Evolutionary conservation across 2,797 vertebrate species (phyloP).

Genomic region (Pampus argenteus): DNA sequence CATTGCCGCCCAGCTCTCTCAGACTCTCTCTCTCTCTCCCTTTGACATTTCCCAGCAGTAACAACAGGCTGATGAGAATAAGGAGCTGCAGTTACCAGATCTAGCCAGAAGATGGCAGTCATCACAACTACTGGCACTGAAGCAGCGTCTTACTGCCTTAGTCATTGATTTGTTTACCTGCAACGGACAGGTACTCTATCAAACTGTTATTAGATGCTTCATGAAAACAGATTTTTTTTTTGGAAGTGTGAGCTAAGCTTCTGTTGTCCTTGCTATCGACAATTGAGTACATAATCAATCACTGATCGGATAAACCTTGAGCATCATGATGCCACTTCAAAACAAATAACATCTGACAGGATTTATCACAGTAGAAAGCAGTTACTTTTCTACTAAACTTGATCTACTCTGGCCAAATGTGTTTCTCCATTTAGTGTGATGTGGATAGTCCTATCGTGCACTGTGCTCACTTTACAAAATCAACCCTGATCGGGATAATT

Average conservation of each 20-base stretch:
- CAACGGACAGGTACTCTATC: slow-evolving; percentile 58
- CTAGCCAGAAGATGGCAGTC: slow-evolving; percentile 40
- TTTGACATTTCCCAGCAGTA: neutral
- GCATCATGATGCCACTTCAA: slow-evolving; percentile 31
- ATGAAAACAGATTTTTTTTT: slow-evolving; percentile 61
- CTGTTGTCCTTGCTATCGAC: slow-evolving; percentile 53
- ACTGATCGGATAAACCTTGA: slow-evolving; percentile 43
- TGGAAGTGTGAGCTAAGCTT: slow-evolving; percentile 60
- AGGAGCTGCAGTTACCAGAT: slow-evolving; percentile 2
- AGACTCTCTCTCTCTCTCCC: too few relatives aligned
- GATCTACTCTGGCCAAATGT: slow-evolving; percentile 7
- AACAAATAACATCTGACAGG: slow-evolving; percentile 64
- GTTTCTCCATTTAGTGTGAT: slow-evolving; percentile 14
- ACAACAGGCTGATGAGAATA: neutral
- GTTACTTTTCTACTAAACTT: slow-evolving; percentile 5
- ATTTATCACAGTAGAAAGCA: slow-evolving; percentile 28
- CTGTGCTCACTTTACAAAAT: slow-evolving; percentile 42
- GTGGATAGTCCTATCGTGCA: slow-evolving; percentile 30
- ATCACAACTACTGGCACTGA: slow-evolving; percentile 25
- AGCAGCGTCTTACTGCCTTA: slow-evolving; percentile 23
- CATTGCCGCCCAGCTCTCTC: too few relatives aligned
- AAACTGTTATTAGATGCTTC: slow-evolving; percentile 65
- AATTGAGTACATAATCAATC: slow-evolving; percentile 54
- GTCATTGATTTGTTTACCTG: slow-evolving; percentile 74
- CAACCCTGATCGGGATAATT: slow-evolving; percentile 50